These are phyloP conservation scores for Pseudanteris insignis DNA, from an alignment of 2,888 invertebrate species.

Conservation along the genomic window DNA sequence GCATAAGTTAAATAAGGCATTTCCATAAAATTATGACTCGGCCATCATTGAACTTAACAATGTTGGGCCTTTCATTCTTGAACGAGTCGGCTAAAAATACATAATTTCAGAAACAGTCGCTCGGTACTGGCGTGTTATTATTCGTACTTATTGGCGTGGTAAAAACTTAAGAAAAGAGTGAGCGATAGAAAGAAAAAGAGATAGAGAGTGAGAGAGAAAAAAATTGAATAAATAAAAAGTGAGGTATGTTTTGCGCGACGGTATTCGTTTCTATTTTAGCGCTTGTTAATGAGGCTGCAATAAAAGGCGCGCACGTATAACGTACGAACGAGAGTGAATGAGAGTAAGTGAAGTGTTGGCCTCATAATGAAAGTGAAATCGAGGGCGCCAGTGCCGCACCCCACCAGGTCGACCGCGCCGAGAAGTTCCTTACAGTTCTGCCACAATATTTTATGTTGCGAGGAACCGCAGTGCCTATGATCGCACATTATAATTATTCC, in stretches of 20 bases:
- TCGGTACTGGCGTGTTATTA: no score
- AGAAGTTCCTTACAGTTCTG: constrained; percentile 42
- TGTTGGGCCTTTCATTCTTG: no score
- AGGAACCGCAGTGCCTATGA: constrained; percentile 24
- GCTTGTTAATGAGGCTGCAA: constrained; percentile 51
- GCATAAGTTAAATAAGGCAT: no score
- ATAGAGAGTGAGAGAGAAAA: constrained; percentile 7
- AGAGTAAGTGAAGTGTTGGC: constrained; percentile 59
- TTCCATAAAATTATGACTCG: no score
- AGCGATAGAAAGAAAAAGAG: background rate
- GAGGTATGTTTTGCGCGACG: constrained; percentile 12
- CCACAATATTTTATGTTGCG: constrained; percentile 36
- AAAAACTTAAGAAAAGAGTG: no score
- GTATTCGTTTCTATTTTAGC: constrained; percentile 48
- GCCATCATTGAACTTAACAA: no score
- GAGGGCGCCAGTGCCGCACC: constrained; percentile 59
- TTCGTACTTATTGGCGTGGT: no score
- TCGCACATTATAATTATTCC: no score
- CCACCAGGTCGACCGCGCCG: constrained; percentile 42
- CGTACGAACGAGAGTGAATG: constrained; percentile 59
- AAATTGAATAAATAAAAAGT: no score
- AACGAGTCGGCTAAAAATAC: no score
- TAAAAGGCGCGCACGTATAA: constrained; percentile 50
- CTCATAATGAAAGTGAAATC: constrained; percentile 65
- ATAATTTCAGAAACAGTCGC: no score